Evolutionary conservation across 2,888 invertebrate species (phyloP), one percentile per base, ranked within the genome.

Genomic region (Gibbula magus): DNA sequence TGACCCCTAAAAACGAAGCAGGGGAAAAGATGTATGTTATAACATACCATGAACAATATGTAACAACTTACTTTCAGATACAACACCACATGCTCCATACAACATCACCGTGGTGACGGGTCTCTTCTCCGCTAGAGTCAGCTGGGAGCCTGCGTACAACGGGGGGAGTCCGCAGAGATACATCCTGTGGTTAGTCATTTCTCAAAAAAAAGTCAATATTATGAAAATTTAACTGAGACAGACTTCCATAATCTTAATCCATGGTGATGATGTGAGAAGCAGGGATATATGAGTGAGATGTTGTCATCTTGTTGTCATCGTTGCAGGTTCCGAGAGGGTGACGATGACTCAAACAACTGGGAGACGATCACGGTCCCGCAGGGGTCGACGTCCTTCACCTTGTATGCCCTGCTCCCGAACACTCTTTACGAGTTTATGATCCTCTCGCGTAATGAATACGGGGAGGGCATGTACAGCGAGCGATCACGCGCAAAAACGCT

Each of bases 391-490:
- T 96, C 96, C 90, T 96, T 97, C 85, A 97, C 98, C 88, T 96
- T 99, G 93, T 97, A 97, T 93, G 96, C 96, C 84, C 94, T 99
- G 83, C 95, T 96, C 87, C 97, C 98, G 13, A 96, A 96, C 85
- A 97, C 97, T 56, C 96, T 96, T 80, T 98, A 99, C 94, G 98
- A 99, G 94, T 98, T 99, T 93, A 97, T 98, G 94, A 97, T 99
- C 81, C 96, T 98, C 89, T 97, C 98, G 81, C 96, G 97, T 92
- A 99, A 99, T 93, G 96, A 96, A 18, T 95, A 98, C 79, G 98
- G 99, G 84, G 97, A 98, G 91, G 98, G 98, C 84, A 96, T 98
- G 96, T 96, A 97, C 95, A 98, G 98, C 94, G 96, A 97, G 94
- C 95, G 96, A 82, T 96, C 98, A 92, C 96, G 96, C 81, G 96